Base-by-base conservation (phyloP, 2,113 vertebrate species). In the Carassius gibelio region DNA sequence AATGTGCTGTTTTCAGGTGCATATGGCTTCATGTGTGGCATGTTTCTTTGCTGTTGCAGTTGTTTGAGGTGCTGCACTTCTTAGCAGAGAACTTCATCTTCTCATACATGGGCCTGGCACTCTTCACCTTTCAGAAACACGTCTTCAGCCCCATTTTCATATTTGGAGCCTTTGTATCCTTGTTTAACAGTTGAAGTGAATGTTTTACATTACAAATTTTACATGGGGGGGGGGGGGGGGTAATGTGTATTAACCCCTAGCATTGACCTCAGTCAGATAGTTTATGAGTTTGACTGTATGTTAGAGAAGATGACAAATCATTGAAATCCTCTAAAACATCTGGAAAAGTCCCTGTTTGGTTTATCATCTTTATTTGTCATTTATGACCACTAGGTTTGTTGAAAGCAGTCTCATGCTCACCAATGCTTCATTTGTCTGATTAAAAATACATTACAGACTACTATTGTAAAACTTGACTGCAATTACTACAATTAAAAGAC, bases 11-110 rank as follows among this genome's bases (percentile, higher is more conserved):
- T 30, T 48, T 26, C 14, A 26, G 11, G 5, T 23, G 11, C 23
- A 38, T 5, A 34, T 0, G 3, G 17, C 36, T 71, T 71, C 34
- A 72, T 45, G 17, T 42, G n/a, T 45, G 38, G 55, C 34, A 4
- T 3, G 9, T 30, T 52, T 8, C 13, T 79, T 69, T 86, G 78
- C n/a, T 69, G 50, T 13, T 81, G 72, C 91, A 99, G 98, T 96
- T 99, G 55, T 99, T 99, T 86, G 97, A 99, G 85, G 97, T 96
- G 34, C 94, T 99, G 85, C 97, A 99, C 91, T 99, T 99, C 92
- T 90, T 99, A 94, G 97, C 98, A 3, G 98, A 99, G 93, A 99
- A 99, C 90, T 99, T 99, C 94, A 99, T 99, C 91, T 99, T 99
- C 93, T 99, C 98, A 88, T 99, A 99, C 88, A 99, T 99, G 98